Conservation (phyloP, 2,888 invertebrate genomes). For the Lampropteryx suffumata region DNA sequence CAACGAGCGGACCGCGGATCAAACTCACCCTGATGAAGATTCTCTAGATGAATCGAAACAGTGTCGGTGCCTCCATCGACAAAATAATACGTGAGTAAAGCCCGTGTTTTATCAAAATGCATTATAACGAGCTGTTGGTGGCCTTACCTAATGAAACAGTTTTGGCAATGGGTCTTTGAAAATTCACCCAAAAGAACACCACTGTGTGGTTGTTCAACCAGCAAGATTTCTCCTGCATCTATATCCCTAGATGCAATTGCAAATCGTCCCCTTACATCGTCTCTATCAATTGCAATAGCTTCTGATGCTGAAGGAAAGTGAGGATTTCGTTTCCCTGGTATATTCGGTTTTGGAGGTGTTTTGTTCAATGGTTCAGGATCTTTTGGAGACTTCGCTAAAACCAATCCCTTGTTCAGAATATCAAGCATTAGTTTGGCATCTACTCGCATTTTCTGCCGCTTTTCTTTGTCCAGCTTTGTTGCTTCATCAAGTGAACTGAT, state of each 20-base stretch:
- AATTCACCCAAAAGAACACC: slow-evolving; percentile 87
- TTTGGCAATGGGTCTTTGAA: slow-evolving; percentile 86
- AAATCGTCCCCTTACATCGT: slow-evolving; percentile 86
- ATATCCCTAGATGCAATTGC: slow-evolving; percentile 88
- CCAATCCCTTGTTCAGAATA: slow-evolving; percentile 84
- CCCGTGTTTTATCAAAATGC: no score
- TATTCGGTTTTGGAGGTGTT: slow-evolving; percentile 64
- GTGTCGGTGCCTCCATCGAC: no score
- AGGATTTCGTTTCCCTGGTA: slow-evolving; percentile 68
- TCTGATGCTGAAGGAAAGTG: slow-evolving; percentile 84
- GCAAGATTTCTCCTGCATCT: slow-evolving; percentile 87
- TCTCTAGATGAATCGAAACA: no score
- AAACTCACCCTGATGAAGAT: no score
- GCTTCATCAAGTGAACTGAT: slow-evolving; percentile 87
- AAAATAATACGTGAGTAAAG: no score
- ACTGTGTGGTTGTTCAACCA: slow-evolving; percentile 88
- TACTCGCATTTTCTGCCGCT: slow-evolving; percentile 83
- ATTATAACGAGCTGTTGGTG: neutral
- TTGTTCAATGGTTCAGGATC: slow-evolving; percentile 63
- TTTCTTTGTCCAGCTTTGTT: slow-evolving; percentile 82
- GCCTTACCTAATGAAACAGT: slow-evolving; percentile 86
- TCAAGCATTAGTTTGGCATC: slow-evolving; percentile 88
- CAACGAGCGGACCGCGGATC: no score
- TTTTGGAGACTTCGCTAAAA: slow-evolving; percentile 67
- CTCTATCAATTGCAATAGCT: slow-evolving; percentile 84